Evolutionary conservation across 2,113 vertebrate genomes (phyloP).

Genomic region (Periophthalmodon schlosseri): DNA sequence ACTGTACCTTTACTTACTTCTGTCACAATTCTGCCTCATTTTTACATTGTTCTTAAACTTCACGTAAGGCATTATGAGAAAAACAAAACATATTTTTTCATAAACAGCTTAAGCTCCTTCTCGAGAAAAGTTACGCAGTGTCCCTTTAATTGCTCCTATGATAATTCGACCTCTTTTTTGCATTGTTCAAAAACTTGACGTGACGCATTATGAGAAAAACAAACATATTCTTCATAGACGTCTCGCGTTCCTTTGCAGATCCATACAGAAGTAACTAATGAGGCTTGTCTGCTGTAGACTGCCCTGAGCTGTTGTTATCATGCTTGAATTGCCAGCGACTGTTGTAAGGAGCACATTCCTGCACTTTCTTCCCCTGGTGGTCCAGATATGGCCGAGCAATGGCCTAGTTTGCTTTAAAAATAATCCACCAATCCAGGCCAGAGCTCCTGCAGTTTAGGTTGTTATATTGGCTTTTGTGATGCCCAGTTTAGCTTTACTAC

Average conservation of each 20-base stretch:
- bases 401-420: constrained; percentile 75
- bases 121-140: no score
- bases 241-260: not conserved
- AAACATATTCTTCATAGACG: not conserved
- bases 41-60: no score
- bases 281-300: constrained; percentile 9
- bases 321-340: constrained; percentile 21
- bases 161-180: no score
- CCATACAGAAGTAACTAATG: constrained; percentile 7
- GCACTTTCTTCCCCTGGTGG: constrained; percentile 40
- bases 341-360: constrained; percentile 36
- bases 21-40: no score
- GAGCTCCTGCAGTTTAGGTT: constrained; percentile 58
- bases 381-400: constrained; percentile 56
- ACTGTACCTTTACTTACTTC: no score
- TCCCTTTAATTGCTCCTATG: no score
- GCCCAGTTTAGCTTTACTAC: not conserved
- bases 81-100: not conserved
- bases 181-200: no score
- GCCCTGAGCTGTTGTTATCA: constrained; percentile 25
- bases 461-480: constrained; percentile 43
- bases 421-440: constrained; percentile 76
- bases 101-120: not conserved
- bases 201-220: not conserved
- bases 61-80: not conserved